Evolutionary conservation across 2,888 invertebrate genomes (phyloP).

Genomic region (Plagodis dolabraria): DNA sequence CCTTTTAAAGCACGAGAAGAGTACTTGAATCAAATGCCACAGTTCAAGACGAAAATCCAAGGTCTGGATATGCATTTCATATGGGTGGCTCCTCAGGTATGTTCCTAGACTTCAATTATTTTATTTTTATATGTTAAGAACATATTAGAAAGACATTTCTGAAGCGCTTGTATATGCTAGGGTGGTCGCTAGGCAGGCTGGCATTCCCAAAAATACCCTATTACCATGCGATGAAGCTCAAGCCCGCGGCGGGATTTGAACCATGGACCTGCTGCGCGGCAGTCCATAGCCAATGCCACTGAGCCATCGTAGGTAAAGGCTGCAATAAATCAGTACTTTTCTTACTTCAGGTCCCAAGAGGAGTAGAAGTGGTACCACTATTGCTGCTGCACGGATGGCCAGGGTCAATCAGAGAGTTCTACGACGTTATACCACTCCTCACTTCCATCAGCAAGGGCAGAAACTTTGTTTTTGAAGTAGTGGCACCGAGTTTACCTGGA

Average conservation of each 20-base stretch:
- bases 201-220: too few species aligned
- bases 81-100: conserved; percentile 20
- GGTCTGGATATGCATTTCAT: conserved; percentile 36
- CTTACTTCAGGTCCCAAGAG: conserved; percentile 18
- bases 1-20: conserved; percentile 25
- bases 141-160: too few species aligned
- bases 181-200: too few species aligned
- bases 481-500: conserved; percentile 48
- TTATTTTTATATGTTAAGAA: neutral
- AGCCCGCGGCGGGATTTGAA: too few species aligned
- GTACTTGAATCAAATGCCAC: conserved; percentile 33
- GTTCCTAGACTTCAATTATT: neutral
- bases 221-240: too few species aligned
- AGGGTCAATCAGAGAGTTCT: conserved; percentile 89
- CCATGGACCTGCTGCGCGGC: too few species aligned
- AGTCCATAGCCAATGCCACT: too few species aligned
- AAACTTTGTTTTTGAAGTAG: conserved; percentile 43
- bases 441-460: conserved; percentile 18
- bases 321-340: neutral
- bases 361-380: conserved; percentile 53
- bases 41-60: conserved; percentile 36
- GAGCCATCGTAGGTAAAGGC: too few species aligned
- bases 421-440: conserved; percentile 61
- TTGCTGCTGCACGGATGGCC: conserved; percentile 91
- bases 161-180: too few species aligned